Evolutionary conservation across 2,113 vertebrate genomes (phyloP).

Genomic region (Takifugu bimaculatus): DNA sequence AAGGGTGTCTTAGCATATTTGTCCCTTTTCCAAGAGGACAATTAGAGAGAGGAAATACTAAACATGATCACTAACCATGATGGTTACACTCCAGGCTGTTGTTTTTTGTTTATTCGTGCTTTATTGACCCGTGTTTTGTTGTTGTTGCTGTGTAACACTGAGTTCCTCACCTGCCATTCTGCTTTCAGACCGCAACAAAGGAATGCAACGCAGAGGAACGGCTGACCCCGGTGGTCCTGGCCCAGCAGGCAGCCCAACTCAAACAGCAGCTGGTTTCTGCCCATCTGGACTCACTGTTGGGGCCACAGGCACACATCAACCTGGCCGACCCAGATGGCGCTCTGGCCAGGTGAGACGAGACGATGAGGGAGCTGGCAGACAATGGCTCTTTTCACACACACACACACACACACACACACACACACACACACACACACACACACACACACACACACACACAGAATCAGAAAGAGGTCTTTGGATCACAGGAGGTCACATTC

Average conservation of each 20-base stretch:
- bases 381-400: too few relatives aligned
- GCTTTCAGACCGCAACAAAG: conserved; percentile 76
- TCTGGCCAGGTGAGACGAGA: conserved; percentile 83
- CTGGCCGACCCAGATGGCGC: conserved; percentile 90
- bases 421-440: too few relatives aligned
- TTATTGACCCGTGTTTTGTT: too few relatives aligned
- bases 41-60: too few relatives aligned
- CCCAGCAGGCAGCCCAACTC: conserved; percentile 85
- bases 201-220: conserved; percentile 86
- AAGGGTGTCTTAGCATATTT: background rate
- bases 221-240: conserved; percentile 85
- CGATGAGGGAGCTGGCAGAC: background rate
- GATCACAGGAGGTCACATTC: too few relatives aligned
- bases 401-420: too few relatives aligned
- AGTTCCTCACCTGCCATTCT: background rate
- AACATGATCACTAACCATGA: background rate
- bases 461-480: too few relatives aligned
- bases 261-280: conserved; percentile 90
- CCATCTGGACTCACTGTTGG: conserved; percentile 89
- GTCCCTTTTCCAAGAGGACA: background rate
- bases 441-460: too few relatives aligned
- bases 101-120: too few relatives aligned
- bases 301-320: conserved; percentile 86
- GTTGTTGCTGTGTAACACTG: background rate
- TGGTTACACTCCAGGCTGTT: too few relatives aligned